Evolutionary conservation across 2,797 vertebrate genomes (phyloP).

Genomic region (Euphonia xanthogaster): DNA sequence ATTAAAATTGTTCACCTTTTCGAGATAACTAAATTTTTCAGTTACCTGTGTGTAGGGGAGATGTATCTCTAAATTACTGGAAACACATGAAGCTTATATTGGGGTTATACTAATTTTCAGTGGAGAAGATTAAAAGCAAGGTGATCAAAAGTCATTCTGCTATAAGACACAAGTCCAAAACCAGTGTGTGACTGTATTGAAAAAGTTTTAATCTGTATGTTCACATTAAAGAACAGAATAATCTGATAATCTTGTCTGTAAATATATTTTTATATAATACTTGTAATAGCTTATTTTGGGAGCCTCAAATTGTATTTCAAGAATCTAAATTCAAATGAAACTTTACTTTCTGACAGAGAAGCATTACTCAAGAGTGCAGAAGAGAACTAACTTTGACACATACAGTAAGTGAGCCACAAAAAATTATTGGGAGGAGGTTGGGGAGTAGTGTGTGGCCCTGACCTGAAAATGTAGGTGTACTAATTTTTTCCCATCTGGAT

Average conservation of each 20-base stretch:
- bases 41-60: background rate
- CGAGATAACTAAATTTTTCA: background rate
- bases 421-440: background rate
- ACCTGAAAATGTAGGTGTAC: background rate
- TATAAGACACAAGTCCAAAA: background rate
- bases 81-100: background rate
- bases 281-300: background rate
- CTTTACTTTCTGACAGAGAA: background rate
- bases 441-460: background rate
- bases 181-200: background rate
- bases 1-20: background rate
- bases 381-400: background rate
- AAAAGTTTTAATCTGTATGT: background rate
- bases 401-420: background rate
- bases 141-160: background rate
- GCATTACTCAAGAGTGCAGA: background rate
- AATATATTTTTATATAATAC: background rate
- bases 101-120: background rate
- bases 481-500: background rate
- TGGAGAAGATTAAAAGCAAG: background rate
- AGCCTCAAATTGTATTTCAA: background rate
- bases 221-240: background rate
- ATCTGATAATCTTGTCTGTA: background rate
- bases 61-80: background rate
- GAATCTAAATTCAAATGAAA: background rate